These are phyloP conservation scores for Mola mola DNA, from an alignment of 2,113 vertebrate genomes.

Conservation along the genomic window DNA sequence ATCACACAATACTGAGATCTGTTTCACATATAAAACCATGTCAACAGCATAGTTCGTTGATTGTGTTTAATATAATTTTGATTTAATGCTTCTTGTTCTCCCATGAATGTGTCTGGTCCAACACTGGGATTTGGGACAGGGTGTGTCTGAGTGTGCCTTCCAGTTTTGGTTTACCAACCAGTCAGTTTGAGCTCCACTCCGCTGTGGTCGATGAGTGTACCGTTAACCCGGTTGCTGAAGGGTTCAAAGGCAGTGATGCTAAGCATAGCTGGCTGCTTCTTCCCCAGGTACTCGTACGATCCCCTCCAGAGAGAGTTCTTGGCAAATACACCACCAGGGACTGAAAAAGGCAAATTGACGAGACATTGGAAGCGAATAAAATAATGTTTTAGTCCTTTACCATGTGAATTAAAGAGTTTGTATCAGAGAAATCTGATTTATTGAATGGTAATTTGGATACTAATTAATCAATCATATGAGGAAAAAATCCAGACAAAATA, in stretches of 20 bases:
- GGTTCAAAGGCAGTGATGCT: constrained; percentile 92
- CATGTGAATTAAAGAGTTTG: too few relatives aligned
- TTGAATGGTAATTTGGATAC: too few relatives aligned
- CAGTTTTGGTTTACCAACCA: constrained; percentile 82
- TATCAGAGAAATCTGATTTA: too few relatives aligned
- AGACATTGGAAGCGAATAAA: not conserved
- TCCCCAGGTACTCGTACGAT: constrained; percentile 96
- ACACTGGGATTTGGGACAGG: too few relatives aligned
- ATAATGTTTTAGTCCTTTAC: too few relatives aligned
- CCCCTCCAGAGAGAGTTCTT: constrained; percentile 97
- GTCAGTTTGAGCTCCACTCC: constrained; percentile 92
- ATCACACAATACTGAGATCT: too few relatives aligned
- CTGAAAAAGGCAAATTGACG: constrained; percentile 67
- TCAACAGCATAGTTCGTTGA: too few relatives aligned
- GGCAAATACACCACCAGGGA: constrained; percentile 93
- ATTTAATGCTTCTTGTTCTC: too few relatives aligned
- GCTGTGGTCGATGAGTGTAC: constrained; percentile 94
- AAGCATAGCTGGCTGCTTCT: constrained; percentile 97
- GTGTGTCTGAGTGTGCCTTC: not conserved
- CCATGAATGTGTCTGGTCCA: too few relatives aligned
- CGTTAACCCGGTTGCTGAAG: constrained; percentile 89
- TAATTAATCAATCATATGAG: not conserved
- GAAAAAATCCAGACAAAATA: constrained; percentile 1
- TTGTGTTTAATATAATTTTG: too few relatives aligned
- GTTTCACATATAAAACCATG: too few relatives aligned